Conservation (phyloP, 1,140 invertebrate genomes). For the Lasaia peninsularis region DNA sequence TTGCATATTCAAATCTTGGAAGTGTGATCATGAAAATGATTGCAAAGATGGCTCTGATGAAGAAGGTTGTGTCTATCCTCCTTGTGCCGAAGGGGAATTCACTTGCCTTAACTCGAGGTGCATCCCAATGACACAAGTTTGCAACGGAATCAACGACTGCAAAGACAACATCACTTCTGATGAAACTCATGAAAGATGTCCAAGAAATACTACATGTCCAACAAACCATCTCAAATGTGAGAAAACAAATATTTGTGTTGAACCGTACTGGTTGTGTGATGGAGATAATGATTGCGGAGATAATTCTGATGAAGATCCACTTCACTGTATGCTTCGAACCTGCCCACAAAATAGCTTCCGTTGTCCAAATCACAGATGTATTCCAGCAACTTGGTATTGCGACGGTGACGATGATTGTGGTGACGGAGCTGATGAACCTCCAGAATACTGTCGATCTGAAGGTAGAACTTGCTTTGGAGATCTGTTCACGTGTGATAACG, state of each 20-base stretch:
- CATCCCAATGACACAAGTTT: constrained; percentile 91
- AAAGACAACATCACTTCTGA: constrained; percentile 95
- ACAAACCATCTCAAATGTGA: constrained; percentile 93
- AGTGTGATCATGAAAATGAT: constrained; percentile 96
- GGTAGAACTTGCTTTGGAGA: constrained; percentile 97
- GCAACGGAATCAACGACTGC: constrained; percentile 96
- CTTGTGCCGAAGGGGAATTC: constrained; percentile 94
- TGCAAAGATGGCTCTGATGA: constrained; percentile 96
- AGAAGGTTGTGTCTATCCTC: constrained; percentile 92
- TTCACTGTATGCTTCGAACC: constrained; percentile 91
- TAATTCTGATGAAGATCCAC: constrained; percentile 94
- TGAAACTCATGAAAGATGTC: constrained; percentile 92
- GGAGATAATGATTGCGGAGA: constrained; percentile 97
- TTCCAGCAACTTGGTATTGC: constrained; percentile 95
- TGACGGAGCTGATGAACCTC: constrained; percentile 92
- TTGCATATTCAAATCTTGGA: constrained; percentile 97
- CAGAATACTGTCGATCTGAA: constrained; percentile 94
- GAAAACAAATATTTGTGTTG: constrained; percentile 96
- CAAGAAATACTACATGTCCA: constrained; percentile 91
- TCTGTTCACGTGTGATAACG: constrained; percentile 97
- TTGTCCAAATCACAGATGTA: constrained; percentile 91
- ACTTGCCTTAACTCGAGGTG: constrained; percentile 95
- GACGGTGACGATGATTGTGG: constrained; percentile 94
- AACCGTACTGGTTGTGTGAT: constrained; percentile 96
- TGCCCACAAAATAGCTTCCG: constrained; percentile 95